Percentiles rank a stretch among this genome's conserved stretches.
Conservation (phyloP, 2,113 vertebrate species). For the Petaurus breviceps region DNA sequence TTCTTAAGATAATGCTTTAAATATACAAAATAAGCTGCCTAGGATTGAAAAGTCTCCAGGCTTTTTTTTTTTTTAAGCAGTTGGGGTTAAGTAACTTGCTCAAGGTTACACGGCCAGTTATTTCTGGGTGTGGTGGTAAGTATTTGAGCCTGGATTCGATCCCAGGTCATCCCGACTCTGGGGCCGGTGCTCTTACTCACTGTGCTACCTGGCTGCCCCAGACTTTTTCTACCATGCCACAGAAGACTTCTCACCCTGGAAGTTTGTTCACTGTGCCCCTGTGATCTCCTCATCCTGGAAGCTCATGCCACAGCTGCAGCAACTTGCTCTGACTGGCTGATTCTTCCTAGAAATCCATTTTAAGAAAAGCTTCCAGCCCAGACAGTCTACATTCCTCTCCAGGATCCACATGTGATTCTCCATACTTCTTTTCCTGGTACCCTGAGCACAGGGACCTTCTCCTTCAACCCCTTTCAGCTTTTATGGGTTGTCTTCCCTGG, state of each 20-base stretch:
- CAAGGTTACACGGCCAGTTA: no score
- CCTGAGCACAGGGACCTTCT: neutral
- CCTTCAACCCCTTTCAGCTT: neutral
- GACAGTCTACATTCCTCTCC: neutral
- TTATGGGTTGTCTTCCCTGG: neutral
- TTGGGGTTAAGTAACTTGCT: no score
- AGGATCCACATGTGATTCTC: neutral
- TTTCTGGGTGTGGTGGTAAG: no score
- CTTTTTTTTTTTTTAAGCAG: no score
- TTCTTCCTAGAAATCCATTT: neutral
- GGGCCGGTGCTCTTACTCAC: no score
- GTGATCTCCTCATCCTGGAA: no score
- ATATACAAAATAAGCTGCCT: neutral
- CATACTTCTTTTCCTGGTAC: neutral
- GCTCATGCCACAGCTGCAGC: no score
- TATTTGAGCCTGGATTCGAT: no score
- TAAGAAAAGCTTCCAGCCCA: neutral
- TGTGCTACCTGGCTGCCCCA: no score
- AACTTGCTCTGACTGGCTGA: neutral
- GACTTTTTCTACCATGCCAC: neutral
- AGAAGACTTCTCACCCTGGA: neutral
- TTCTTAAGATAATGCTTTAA: neutral
- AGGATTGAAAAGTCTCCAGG: neutral
- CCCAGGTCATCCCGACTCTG: no score
- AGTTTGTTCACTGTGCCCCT: no score